Percentiles rank a stretch among this genome's conserved stretches.
Evolutionary conservation across 1,140 invertebrate species (phyloP).

Genomic region (Telenomus remus): DNA sequence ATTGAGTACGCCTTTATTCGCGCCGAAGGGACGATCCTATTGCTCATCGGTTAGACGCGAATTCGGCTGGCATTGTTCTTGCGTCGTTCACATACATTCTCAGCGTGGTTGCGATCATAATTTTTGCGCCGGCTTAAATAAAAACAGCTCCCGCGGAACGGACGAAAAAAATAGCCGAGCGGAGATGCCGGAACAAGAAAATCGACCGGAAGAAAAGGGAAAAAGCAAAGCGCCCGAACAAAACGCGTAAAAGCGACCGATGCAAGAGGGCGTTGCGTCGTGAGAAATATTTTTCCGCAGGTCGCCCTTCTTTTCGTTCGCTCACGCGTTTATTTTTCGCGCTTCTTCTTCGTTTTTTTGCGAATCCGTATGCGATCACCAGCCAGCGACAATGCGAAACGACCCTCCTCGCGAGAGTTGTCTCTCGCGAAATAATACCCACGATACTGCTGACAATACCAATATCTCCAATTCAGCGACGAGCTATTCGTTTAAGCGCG

Average conservation of each 20-base stretch:
- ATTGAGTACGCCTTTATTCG: constrained; percentile 73
- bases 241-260: constrained; percentile 37
- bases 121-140: constrained; percentile 66
- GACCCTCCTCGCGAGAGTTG: constrained; percentile 33
- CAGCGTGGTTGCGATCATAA: constrained; percentile 60
- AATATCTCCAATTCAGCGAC: constrained; percentile 57
- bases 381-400: constrained; percentile 40
- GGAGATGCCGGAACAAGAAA: constrained; percentile 58
- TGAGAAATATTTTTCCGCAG: constrained; percentile 70
- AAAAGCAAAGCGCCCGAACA: constrained; percentile 40
- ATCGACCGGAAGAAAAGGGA: constrained; percentile 54
- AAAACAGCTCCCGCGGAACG: constrained; percentile 52
- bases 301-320: constrained; percentile 33
- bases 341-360: constrained; percentile 3
- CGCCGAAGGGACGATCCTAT: constrained; percentile 74
- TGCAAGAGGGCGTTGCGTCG: constrained; percentile 49
- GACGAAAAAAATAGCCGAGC: constrained; percentile 58
- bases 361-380: constrained; percentile 20
- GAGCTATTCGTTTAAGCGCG: constrained; percentile 42
- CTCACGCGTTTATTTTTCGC: constrained; percentile 24
- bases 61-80: constrained; percentile 74
- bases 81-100: constrained; percentile 73
- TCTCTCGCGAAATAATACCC: constrained; percentile 56
- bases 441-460: constrained; percentile 64
- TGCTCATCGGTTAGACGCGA: constrained; percentile 75